These are phyloP conservation scores for Equus quagga DNA, from an alignment of 2,113 vertebrate species.

Conservation along the genomic window DNA sequence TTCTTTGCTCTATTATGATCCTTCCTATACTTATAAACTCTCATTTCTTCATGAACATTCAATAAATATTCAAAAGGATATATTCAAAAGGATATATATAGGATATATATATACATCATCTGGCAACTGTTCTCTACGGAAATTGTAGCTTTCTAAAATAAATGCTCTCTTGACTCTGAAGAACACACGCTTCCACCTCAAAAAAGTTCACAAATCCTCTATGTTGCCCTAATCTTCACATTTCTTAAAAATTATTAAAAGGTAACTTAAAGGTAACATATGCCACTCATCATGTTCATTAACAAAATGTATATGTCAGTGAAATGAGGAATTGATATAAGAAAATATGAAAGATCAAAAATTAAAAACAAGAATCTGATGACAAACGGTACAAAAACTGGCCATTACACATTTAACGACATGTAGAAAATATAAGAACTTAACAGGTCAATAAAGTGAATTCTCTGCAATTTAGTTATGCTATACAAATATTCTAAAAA, in stretches of 20 bases:
- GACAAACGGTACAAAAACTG: background rate
- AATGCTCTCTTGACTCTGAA: slow-evolving; percentile 6
- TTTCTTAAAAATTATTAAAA: slow-evolving; percentile 22
- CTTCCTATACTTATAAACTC: background rate
- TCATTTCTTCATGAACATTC: background rate
- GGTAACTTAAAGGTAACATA: background rate
- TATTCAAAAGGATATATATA: background rate
- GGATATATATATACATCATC: background rate
- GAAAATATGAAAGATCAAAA: background rate
- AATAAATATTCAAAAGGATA: background rate
- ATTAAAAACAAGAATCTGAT: background rate
- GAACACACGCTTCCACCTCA: background rate
- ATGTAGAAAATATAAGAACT: background rate
- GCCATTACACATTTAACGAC: background rate
- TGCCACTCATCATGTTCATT: background rate
- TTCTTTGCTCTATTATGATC: background rate
- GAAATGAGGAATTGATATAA: background rate
- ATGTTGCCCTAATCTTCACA: background rate
- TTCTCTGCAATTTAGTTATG: background rate
- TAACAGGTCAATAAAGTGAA: background rate
- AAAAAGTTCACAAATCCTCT: background rate
- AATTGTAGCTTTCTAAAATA: slow-evolving; percentile 1
- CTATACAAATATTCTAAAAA: background rate
- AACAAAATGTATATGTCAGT: background rate
- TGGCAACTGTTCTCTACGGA: background rate